These are phyloP conservation scores for Allolobophora icterica DNA, from an alignment of 2,888 invertebrate genomes.

Conservation along the genomic window DNA sequence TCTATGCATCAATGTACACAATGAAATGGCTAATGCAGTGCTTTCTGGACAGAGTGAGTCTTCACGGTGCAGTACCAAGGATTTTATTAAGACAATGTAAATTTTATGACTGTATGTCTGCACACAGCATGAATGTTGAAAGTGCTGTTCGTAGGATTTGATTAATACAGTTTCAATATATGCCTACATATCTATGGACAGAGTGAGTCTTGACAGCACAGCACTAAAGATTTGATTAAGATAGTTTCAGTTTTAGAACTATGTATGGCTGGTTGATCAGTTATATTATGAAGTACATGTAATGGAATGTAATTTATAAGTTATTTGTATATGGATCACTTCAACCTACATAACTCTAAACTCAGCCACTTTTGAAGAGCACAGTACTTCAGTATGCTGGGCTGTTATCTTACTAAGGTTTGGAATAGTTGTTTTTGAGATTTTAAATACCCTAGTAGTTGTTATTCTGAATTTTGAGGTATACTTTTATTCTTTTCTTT, in stretches of 20 bases:
- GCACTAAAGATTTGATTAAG: no score
- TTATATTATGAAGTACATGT: no score
- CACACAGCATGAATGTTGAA: no score
- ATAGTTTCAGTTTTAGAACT: no score
- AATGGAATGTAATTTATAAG: background rate
- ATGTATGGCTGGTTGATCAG: no score
- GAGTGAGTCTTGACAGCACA: no score
- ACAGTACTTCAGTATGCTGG: background rate
- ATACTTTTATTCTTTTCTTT: background rate
- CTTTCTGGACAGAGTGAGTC: constrained; percentile 90
- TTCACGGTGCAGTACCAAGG: background rate
- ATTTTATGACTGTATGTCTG: no score
- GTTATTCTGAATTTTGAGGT: background rate
- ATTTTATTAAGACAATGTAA: no score
- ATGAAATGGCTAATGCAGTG: constrained; percentile 99
- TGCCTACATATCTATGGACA: no score
- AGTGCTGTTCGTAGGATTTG: no score
- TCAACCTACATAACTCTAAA: background rate
- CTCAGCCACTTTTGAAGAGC: background rate
- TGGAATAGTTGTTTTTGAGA: background rate
- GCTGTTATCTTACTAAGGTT: background rate
- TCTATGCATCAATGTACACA: constrained; percentile 93
- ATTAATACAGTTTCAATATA: no score
- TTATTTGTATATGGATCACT: background rate
- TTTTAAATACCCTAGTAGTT: background rate